These are phyloP conservation scores for Astyanax mexicanus DNA, from an alignment of 2,797 vertebrate species.

Conservation along the genomic window DNA sequence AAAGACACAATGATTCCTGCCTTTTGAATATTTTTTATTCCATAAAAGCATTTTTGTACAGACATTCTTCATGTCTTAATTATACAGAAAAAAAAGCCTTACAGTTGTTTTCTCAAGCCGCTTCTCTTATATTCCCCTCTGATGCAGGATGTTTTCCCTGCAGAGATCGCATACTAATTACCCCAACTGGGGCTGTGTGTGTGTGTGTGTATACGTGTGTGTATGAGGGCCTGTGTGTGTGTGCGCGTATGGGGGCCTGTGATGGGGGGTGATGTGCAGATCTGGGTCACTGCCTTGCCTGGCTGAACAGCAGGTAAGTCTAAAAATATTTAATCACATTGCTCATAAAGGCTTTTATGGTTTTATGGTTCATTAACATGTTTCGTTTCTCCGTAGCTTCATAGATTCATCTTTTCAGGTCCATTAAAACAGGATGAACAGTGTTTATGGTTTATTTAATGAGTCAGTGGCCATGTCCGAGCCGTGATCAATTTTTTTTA, in stretches of 20 bases:
- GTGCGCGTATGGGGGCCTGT: too few species aligned
- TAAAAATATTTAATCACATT: background rate
- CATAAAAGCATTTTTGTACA: too few species aligned
- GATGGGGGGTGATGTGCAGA: background rate
- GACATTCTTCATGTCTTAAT: too few species aligned
- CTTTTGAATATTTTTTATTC: too few species aligned
- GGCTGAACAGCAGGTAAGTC: constrained; percentile 14
- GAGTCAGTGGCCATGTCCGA: too few species aligned
- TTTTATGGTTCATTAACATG: background rate
- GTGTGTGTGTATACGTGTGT: too few species aligned
- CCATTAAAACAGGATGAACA: background rate
- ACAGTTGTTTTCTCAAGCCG: background rate
- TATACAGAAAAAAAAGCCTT: background rate
- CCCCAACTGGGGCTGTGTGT: background rate
- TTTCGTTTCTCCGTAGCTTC: background rate
- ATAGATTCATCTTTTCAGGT: background rate
- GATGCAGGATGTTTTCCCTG: constrained; percentile 5
- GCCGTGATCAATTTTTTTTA: too few species aligned
- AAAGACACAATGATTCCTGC: too few species aligned
- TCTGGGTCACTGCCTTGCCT: background rate
- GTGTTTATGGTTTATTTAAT: background rate
- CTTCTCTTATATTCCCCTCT: background rate
- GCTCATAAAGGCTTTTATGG: background rate
- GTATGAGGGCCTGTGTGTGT: too few species aligned
- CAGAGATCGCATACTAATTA: background rate